Base-by-base conservation (phyloP, 2,797 vertebrate genomes). In the Syngnathus rostellatus region DNA sequence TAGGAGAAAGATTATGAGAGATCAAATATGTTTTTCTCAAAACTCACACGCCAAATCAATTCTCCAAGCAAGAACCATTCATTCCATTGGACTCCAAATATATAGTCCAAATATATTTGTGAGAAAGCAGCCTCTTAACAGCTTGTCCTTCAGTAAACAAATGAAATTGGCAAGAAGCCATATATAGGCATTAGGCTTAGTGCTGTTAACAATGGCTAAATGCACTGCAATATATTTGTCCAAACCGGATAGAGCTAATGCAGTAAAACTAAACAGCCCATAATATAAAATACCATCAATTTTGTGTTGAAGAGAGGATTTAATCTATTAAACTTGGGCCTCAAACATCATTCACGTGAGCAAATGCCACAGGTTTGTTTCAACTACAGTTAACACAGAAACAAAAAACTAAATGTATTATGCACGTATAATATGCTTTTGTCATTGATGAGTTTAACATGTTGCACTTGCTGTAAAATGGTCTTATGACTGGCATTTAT, bases 141-240 rank as follows among this genome's bases (percentile, higher is more conserved):
- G 68, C 72, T 37, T 38, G 55, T 82, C 68, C 62, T 72, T 71
- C 68, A 75, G 71, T 61, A 81, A 79, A 79, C 72, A 74, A 81
- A 87, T 69, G 62, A 40, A 59, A 63, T 73, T 70, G 79, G 71
- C 71, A 76, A 10, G 71, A 68, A 72, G 77, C 79, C 81, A 80
- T 68, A 23, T 51, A 8, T 48, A 58, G 63, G 64, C 73, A 73
- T 71, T 71, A 65, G 62, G 65, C 62, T 65, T 16, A 64, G 63
- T 16, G 40, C 72, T 67, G 70, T 69, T 75, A 61, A 82, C 70
- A 75, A 69, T 70, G 50, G 65, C 7, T 66, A 68, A 76, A 75
- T 70, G 73, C 59, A 45, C 53, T 59, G 50, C 67, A 58, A 58
- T 38, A 38, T 58, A 58, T 58, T 58, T 58, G 31, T 9, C 16